A percentile compares a stretch with the other conserved stretches of the same genome.
Evolutionary conservation across 1,140 invertebrate genomes (phyloP).

Genomic region (Orchestia grillus): DNA sequence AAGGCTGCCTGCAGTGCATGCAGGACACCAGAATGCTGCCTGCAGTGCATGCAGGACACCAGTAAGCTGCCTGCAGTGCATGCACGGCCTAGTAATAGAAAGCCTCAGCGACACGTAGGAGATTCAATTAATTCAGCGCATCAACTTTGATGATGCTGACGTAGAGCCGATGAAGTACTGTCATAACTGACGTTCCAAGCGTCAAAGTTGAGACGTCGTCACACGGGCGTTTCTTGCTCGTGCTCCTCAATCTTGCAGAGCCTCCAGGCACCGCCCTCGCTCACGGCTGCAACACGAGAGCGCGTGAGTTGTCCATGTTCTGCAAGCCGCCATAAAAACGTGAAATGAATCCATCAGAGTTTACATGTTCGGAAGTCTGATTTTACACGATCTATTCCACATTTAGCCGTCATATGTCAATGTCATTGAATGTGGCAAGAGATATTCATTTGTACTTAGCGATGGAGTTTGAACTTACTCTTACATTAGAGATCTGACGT

Average conservation of each 20-base stretch:
- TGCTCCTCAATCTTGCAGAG: conserved; percentile 18
- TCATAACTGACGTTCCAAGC: not conserved
- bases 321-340: not conserved
- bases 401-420: too few species aligned
- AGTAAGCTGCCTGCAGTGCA: not conserved
- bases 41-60: not conserved
- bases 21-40: not conserved
- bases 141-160: not conserved
- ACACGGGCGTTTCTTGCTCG: conserved; percentile 44
- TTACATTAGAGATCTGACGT: too few species aligned
- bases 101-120: not conserved
- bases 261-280: not conserved
- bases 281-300: not conserved
- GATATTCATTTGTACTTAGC: too few species aligned
- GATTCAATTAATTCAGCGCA: not conserved
- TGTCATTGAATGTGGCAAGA: too few species aligned
- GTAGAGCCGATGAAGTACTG: not conserved
- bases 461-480: too few species aligned
- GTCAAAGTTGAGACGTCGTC: not conserved
- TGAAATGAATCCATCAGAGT: not conserved
- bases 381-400: too few species aligned
- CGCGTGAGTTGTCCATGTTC: not conserved
- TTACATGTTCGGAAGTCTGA: too few species aligned
- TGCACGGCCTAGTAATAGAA: not conserved
- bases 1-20: not conserved